phyloP scores from a whole-genome alignment of 2,797 vertebrate species.

The Ambastaia sidthimunki region DNA sequence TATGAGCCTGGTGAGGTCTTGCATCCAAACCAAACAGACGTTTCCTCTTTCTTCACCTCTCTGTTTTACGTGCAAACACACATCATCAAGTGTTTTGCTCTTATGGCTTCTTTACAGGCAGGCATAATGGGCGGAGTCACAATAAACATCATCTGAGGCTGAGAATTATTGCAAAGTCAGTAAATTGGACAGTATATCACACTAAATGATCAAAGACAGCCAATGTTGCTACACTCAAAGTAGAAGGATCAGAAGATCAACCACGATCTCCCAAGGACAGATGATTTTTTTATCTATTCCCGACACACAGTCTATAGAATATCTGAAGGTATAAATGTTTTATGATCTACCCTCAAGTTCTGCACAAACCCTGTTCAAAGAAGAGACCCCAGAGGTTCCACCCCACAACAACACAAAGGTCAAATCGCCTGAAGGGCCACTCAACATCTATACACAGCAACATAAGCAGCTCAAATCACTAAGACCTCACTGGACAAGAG shows the following conservation, averaged over 20 bases:
- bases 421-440: constrained; percentile 49
- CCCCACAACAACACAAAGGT: constrained; percentile 24
- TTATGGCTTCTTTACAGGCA: background rate
- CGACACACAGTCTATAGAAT: constrained; percentile 12
- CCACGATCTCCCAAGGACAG: background rate
- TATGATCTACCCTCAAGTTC: constrained; percentile 28
- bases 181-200: background rate
- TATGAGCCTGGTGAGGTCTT: background rate
- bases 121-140: background rate
- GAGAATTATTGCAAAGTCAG: background rate
- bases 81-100: background rate
- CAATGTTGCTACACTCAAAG: background rate
- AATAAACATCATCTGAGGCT: background rate
- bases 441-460: constrained; percentile 33
- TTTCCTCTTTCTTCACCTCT: background rate
- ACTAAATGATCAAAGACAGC: background rate
- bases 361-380: constrained; percentile 19
- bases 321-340: constrained; percentile 27
- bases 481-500: constrained; percentile 6
- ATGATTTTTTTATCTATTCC: background rate
- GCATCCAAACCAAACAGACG: background rate
- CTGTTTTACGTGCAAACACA: background rate
- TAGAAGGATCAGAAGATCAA: constrained; percentile 2
- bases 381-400: constrained; percentile 24
- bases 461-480: constrained; percentile 11